These are phyloP conservation scores for Melanotaenia trifasciata DNA, from an alignment of 2,797 vertebrate species.

Conservation along the genomic window DNA sequence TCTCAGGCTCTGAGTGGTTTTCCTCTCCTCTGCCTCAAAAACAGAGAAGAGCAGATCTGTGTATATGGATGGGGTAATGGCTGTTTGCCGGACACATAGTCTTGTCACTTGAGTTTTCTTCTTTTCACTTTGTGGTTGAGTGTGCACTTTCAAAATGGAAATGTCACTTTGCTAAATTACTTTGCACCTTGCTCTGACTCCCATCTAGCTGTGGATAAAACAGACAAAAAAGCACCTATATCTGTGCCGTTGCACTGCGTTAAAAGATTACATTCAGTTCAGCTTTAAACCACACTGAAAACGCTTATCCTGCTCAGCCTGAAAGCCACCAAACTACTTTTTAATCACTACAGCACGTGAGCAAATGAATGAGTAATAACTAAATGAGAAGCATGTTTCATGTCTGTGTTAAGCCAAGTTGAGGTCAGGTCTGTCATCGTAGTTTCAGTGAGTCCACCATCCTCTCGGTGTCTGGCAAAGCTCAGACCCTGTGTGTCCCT, in stretches of 20 bases:
- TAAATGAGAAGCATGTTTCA: constrained; percentile 41
- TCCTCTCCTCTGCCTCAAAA: constrained; percentile 53
- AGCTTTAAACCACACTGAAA: constrained; percentile 10
- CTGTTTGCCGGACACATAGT: constrained; percentile 58
- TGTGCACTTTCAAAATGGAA: constrained; percentile 43
- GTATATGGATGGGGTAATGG: constrained; percentile 62
- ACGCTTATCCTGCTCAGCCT: background rate
- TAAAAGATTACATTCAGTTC: constrained; percentile 32
- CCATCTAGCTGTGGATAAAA: constrained; percentile 18
- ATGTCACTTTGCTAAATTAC: constrained; percentile 18
- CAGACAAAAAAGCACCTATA: constrained; percentile 14
- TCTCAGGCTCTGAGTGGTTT: constrained; percentile 63
- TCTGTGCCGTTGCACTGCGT: constrained; percentile 11
- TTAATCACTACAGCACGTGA: constrained; percentile 39
- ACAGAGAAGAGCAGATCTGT: constrained; percentile 38
- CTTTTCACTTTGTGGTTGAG: constrained; percentile 51
- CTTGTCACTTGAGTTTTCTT: constrained; percentile 65
- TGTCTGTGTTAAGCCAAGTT: constrained; percentile 42
- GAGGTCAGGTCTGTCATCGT: constrained; percentile 28
- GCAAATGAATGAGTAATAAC: constrained; percentile 31
- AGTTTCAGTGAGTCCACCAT: constrained; percentile 44
- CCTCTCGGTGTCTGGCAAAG: constrained; percentile 45
- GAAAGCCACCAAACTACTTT: constrained; percentile 8
- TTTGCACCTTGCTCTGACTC: constrained; percentile 19
- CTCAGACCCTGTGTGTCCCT: constrained; percentile 37